A percentile compares a stretch with the other conserved stretches of the same genome.
Conservation (phyloP, 2,797 vertebrate species). For the Chaetophractus vellerosus region DNA sequence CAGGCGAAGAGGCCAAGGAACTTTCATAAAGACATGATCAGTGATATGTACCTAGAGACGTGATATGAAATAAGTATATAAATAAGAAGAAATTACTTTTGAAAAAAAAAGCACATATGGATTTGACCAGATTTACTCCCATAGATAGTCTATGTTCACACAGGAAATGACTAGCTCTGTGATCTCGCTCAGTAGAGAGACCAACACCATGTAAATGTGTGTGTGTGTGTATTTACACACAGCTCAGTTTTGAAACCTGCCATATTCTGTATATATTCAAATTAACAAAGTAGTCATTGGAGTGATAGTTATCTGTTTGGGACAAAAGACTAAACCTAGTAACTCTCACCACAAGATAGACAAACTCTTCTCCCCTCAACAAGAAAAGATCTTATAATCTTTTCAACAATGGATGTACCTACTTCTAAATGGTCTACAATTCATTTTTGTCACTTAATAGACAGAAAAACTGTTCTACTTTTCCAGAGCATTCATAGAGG, state of each 20-base stretch:
- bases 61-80: neutral
- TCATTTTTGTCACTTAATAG: neutral
- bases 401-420: neutral
- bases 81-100: neutral
- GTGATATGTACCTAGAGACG: neutral
- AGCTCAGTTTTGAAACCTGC: constrained; percentile 32
- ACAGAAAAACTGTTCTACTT: neutral
- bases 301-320: constrained; percentile 5
- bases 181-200: constrained; percentile 5
- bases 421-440: neutral
- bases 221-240: neutral
- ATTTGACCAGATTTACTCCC: neutral
- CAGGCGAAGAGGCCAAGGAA: neutral
- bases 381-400: neutral
- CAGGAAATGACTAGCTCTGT: neutral
- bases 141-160: neutral
- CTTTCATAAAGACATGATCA: neutral
- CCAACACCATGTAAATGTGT: neutral
- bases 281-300: neutral
- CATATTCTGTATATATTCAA: neutral
- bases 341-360: neutral
- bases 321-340: constrained; percentile 21
- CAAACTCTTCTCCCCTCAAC: neutral
- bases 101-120: neutral
- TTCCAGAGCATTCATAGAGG: constrained; percentile 6